Percentiles rank a stretch among this genome's conserved stretches.
Evolutionary conservation across 2,797 vertebrate species (phyloP).

Genomic region (Lepus oiostolus): DNA sequence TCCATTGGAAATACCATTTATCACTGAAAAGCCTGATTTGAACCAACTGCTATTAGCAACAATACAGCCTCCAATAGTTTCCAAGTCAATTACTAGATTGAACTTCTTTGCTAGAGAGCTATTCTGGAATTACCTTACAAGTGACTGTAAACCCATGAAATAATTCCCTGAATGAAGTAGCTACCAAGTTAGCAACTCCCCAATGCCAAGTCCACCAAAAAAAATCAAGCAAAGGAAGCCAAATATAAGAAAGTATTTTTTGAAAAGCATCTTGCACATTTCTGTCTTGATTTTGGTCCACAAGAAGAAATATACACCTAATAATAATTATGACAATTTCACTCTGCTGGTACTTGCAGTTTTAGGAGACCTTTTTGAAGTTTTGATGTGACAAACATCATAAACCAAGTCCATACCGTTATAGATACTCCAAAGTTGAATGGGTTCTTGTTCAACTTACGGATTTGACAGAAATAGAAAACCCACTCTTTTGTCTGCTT

Average conservation of each 20-base stretch:
- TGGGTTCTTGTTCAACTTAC: conserved; percentile 4
- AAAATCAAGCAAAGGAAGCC: conserved; percentile 27
- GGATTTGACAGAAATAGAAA: conserved; percentile 45
- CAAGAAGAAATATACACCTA: conserved; percentile 31
- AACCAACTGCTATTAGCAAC: conserved; percentile 9
- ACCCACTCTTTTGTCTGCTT: neutral
- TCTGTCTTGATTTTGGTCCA: conserved; percentile 31
- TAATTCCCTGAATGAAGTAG: conserved; percentile 8
- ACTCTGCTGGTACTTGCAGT: neutral
- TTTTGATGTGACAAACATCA: neutral
- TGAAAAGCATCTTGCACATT: neutral
- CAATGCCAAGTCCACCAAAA: neutral
- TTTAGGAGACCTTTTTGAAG: conserved; percentile 41
- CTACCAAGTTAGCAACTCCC: conserved; percentile 13
- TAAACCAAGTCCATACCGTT: conserved; percentile 6
- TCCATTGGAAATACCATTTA: neutral
- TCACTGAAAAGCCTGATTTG: conserved; percentile 41
- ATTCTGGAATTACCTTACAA: neutral
- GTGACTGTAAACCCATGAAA: neutral
- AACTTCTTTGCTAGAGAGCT: neutral
- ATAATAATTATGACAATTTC: conserved; percentile 24
- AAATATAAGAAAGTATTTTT: too few relatives aligned
- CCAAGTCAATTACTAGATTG: conserved; percentile 12
- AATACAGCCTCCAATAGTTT: conserved; percentile 3
- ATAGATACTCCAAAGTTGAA: conserved; percentile 33